Conservation (phyloP, 2,888 invertebrate genomes). For the Apodemia duryi region DNA sequence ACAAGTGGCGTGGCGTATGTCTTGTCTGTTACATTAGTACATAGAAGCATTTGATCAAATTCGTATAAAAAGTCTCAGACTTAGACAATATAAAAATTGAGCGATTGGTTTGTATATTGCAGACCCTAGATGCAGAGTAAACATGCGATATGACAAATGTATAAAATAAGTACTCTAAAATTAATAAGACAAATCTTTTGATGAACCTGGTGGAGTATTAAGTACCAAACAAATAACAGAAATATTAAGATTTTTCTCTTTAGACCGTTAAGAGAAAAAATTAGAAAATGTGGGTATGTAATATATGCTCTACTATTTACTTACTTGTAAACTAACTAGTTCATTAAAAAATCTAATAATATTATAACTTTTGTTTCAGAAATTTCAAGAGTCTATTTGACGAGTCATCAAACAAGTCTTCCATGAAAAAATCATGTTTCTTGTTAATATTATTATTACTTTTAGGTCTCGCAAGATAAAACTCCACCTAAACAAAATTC, state of each 20-base stretch:
- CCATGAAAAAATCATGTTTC: not conserved
- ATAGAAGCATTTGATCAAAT: no score
- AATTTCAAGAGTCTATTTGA: conserved; percentile 12
- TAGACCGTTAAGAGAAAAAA: not conserved
- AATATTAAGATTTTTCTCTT: not conserved
- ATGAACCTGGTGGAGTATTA: not conserved
- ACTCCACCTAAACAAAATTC: not conserved
- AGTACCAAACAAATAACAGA: not conserved
- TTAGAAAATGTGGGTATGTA: not conserved
- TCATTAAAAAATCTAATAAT: conserved; percentile 13
- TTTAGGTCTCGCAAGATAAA: not conserved
- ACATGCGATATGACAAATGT: not conserved
- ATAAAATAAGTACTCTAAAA: no score
- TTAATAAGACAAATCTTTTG: not conserved
- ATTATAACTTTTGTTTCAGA: conserved; percentile 8
- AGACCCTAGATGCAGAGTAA: not conserved
- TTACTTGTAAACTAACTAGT: not conserved
- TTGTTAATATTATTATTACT: not conserved
- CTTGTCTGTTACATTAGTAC: no score
- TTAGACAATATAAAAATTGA: not conserved
- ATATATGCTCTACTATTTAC: not conserved
- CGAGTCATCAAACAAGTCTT: conserved; percentile 14
- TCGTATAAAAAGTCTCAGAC: no score
- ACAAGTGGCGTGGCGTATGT: no score
- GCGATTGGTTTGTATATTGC: not conserved